Base-by-base conservation (phyloP, 2,113 vertebrate genomes). In the Lepus americanus region DNA sequence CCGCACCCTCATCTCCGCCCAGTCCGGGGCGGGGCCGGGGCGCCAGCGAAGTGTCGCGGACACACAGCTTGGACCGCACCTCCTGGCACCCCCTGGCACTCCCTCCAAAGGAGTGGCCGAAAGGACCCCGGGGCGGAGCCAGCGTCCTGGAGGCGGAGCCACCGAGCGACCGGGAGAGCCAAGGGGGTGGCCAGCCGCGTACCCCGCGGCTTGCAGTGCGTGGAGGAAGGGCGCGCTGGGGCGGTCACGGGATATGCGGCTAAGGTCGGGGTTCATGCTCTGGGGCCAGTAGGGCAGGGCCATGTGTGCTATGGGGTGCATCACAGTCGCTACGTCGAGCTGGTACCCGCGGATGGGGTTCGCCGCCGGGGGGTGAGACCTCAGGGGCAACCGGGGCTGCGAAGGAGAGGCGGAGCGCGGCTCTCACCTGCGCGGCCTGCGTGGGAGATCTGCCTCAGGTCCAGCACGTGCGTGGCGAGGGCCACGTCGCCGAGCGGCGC, bases 381-480 rank as follows among this genome's bases (percentile, higher is more conserved):
- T 39, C 36, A 6, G 16, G 49, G 3, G 25, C 7, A 2, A 36
- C 6, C 11, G 13, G 27, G 76, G 14, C 49, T 53, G 44, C 19
- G 51, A 39, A 19, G 61, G 8, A 31, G 20, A 3, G 51, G 17
- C 19, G 1, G 14, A n/a, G 59, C 17, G 25, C 36, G 0, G 0
- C 14, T 29, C 97, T 97, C 97, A 99, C 99, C 99, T 2, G 99
- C 99, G 96, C 99, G 99, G 83, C 98, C 99, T 2, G 98, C 96
- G 88, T 99, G 98, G 0, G 99, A 99, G 92, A 99, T 99, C 97
- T 99, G 99, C 96, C 98, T 98, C 92, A 99, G 98, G 95, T 99
- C 99, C 77, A 99, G 98, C 97, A 98, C 99, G 95, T 99, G 99
- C 0, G 99, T 99, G 63, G 99, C 99, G 5, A 99, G 95, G 27